A percentile compares a stretch with the other conserved stretches of the same genome.
Evolutionary conservation across 2,888 invertebrate genomes (phyloP).

Genomic region (Apamea sordens): DNA sequence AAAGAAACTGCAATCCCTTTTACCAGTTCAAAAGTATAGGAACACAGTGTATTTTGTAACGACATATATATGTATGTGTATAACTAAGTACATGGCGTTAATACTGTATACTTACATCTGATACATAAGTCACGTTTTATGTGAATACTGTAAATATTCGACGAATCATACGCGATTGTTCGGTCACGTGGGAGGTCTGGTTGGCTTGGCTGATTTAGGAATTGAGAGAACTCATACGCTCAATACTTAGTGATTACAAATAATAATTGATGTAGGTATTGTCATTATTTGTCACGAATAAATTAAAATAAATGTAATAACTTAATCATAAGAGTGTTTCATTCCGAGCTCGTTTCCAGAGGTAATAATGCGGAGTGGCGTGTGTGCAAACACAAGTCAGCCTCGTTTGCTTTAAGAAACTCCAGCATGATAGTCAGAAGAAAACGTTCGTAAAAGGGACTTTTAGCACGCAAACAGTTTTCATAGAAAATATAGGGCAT

Average conservation of each 20-base stretch:
- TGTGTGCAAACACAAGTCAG: constrained; percentile 38
- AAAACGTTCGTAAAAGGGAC: constrained; percentile 70
- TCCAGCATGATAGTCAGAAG: constrained; percentile 56
- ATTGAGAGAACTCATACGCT: constrained; percentile 89
- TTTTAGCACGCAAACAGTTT: constrained; percentile 80
- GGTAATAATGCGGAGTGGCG: constrained; percentile 34
- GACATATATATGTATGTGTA: constrained; percentile 48
- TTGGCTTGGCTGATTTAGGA: constrained; percentile 87
- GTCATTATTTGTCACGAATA: constrained; percentile 88
- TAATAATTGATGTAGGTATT: constrained; percentile 81
- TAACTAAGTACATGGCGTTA: constrained; percentile 59
- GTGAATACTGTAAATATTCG: constrained; percentile 75
- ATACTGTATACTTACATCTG: constrained; percentile 59
- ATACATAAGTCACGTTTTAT: constrained; percentile 65
- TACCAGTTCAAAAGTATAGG: constrained; percentile 59
- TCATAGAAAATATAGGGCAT: constrained; percentile 85
- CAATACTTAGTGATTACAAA: constrained; percentile 83
- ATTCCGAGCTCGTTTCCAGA: constrained; percentile 61
- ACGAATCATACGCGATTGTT: constrained; percentile 72
- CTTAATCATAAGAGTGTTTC: constrained; percentile 67
- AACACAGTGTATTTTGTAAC: constrained; percentile 65
- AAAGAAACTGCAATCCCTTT: constrained; percentile 40
- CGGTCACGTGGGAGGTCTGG: constrained; percentile 72
- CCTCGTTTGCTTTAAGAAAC: constrained; percentile 61
- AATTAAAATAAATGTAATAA: constrained; percentile 85